Conservation (phyloP, 1,140 invertebrate species). For the Anastrepha ludens region DNA sequence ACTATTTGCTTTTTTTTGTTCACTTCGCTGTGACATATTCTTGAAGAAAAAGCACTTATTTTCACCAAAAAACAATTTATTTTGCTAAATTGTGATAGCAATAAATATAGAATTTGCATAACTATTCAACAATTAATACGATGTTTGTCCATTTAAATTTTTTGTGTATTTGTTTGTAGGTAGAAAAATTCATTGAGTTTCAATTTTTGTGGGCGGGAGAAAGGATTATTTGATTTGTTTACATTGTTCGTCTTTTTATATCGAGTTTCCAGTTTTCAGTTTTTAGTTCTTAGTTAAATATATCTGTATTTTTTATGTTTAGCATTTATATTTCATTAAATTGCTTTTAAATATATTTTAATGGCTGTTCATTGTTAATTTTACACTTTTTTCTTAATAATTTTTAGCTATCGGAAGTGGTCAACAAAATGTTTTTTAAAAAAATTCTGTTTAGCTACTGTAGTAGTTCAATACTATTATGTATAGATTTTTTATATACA, state of each 20-base stretch:
- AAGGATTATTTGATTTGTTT: slow-evolving; percentile 41
- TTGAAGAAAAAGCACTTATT: slow-evolving; percentile 38
- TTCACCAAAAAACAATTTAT: not conserved
- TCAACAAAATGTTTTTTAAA: not conserved
- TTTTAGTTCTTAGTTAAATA: not conserved
- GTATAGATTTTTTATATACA: not conserved
- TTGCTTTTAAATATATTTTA: not conserved
- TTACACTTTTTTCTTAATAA: not conserved
- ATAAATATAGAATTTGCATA: slow-evolving; percentile 47
- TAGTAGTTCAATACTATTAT: not conserved
- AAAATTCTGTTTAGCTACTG: slow-evolving; percentile 10
- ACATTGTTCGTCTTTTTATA: not conserved
- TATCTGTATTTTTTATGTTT: not conserved
- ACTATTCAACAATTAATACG: slow-evolving; percentile 38
- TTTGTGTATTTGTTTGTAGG: slow-evolving; percentile 34
- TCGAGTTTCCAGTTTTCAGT: not conserved
- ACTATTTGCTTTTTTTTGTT: not conserved
- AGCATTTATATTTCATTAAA: not conserved
- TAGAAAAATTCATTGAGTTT: slow-evolving; percentile 50
- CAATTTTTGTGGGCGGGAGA: slow-evolving; percentile 48
- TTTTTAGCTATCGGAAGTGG: not conserved
- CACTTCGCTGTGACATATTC: not conserved
- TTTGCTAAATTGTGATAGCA: not conserved
- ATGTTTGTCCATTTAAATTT: not conserved
- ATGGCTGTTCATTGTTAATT: not conserved